Base-by-base conservation (phyloP, 2,113 vertebrate genomes). In the Marcusenius ussheri region DNA sequence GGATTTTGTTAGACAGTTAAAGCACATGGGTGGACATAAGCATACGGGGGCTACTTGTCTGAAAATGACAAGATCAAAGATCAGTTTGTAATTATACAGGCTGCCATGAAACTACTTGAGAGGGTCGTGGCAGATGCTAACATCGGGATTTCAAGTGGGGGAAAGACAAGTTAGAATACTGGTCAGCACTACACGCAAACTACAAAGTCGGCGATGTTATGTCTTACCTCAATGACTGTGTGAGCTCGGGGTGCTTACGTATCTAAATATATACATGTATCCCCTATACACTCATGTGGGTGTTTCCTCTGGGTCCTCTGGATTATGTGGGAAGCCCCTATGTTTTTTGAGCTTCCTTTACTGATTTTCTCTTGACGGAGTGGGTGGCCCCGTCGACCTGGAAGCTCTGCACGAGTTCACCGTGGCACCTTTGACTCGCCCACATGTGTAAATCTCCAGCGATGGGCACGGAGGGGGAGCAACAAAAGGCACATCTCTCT, bases 41-140 rank as follows among this genome's bases (percentile, higher is more conserved):
- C 51, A 86, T 66, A 85, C 86, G 88, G 77, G 50, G 47, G 50
- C 88, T 19, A 3, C 51, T 0, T 91, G 66, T 92, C 85, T 90
- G 89, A 53, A 46, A 62, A 88, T 19, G 6, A 83, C 51, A 85
- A 83, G 51, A 45, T 62, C 88, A 83, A 91, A 92, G 53, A 91
- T 92, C 77, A 24, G 80, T 89, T 88, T n/a, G 35, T 89, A 91
- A 90, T 91, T 83, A 92, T 92, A 90, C 89, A 88, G 90, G 88
- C 39, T 88, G 77, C 92, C 51, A 5, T 83, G 83, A 35, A 91
- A 90, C 90, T 89, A 85, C 47, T 56, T 31, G 5, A 49, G 21
- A 87, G 83, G 66, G 88, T 90, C 89, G 86, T 31, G 49, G 83
- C 80, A 89, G 53, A 53, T 24, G 19, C 35, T 45, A 88, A 11